Evolutionary conservation across 2,888 invertebrate species (phyloP), one percentile per base, ranked within the genome.

Genomic region (Dicyrtoma fusca): DNA sequence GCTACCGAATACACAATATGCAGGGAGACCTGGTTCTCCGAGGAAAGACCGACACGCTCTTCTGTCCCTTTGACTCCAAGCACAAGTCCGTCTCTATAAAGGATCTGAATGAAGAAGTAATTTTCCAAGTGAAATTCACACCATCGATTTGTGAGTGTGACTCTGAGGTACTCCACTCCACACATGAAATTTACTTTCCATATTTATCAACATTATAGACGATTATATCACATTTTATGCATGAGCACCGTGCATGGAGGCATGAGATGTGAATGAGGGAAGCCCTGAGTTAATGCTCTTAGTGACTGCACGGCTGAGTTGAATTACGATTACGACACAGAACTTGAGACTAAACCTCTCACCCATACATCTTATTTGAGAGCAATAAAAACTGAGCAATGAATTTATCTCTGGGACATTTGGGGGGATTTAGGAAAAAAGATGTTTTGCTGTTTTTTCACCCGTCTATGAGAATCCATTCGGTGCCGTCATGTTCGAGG

Each of bases 401-500:
- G 13, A 53, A 21, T 53, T 11, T 59, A n/a, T 13, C 14, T 49
- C n/a, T 26, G 34, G 34, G 34, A 34, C 34, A 34, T 34, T 34
- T 34, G 34, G 34, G 34, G 34, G 34, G 34, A 34, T 71, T 19
- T 71, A 80, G 79, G 80, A 80, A 64, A 79, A 79, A 69, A 73
- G 80, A 59, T 79, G 79, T 69, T 80, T 80, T 69, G 80, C 80
- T 42, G 76, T 80, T 26, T 80, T 79, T 72, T 79, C 78, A 10
- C 80, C 80, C 21, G 77, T 80, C 21, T 80, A 79, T 71, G 80
- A 80, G 72, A 80, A 80, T 73, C 80, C 80, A 45, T 80, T 80
- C 62, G 80, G 80, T 68, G 80, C 80, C 21, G 77, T 80, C 66
- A 59, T 80, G 59, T 80, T 80, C 73, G 80, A 80, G 73, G 77